phyloP scores from a whole-genome alignment of 2,113 vertebrate species.

The Excalfactoria chinensis region DNA sequence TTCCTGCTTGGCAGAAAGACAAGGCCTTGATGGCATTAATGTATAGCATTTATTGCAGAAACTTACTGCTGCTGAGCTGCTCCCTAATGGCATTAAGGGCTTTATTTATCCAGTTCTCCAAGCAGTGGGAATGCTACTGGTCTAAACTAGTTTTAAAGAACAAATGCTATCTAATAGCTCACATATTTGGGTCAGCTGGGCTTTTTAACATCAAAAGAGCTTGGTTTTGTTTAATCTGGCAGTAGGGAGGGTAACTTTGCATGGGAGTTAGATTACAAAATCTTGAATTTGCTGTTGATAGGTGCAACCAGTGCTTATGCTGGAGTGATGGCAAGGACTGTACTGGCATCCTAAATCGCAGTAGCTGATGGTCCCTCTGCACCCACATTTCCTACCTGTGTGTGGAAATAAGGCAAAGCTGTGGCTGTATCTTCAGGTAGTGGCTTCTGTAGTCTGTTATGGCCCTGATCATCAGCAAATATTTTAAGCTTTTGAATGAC shows the following conservation, averaged over 20 bases:
- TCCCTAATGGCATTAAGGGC: not conserved
- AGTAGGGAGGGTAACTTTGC: not conserved
- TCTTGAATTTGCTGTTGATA: not conserved
- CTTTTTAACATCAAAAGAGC: not conserved
- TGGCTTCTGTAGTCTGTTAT: not conserved
- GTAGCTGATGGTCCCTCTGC: not conserved
- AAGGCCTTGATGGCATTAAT: not conserved
- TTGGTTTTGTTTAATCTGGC: not conserved
- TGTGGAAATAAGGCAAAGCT: not conserved
- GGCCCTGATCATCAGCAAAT: not conserved
- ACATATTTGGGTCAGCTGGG: not conserved
- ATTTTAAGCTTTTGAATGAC: not conserved
- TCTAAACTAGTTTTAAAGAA: not conserved
- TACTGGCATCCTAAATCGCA: rapidly evolving
- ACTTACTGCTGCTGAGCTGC: not conserved
- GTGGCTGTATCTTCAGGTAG: not conserved
- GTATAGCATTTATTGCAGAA: not conserved
- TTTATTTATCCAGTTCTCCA: not conserved
- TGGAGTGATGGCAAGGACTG: too few species aligned
- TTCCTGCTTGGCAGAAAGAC: not conserved
- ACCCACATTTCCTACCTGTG: rapidly evolving
- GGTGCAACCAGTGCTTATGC: not conserved
- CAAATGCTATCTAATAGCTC: not conserved
- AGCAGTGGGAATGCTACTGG: not conserved
- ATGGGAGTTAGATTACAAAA: not conserved